Evolutionary conservation across 2,888 invertebrate species (phyloP).

Genomic region (Chirona hameri): DNA sequence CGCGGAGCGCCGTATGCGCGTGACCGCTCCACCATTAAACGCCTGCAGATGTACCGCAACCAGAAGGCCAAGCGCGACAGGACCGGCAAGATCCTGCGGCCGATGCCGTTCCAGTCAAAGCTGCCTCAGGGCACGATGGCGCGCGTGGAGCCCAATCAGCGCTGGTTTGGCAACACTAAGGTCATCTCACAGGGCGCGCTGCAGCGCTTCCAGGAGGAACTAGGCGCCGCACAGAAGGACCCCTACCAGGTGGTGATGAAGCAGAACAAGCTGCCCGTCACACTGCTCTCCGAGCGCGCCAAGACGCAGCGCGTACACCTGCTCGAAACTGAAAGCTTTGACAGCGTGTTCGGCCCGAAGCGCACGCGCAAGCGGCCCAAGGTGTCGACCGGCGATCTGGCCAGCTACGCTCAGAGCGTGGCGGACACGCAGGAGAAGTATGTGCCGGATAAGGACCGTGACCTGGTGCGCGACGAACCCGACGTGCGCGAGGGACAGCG

Average conservation of each 20-base stretch:
- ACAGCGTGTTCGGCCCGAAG: conserved; percentile 92
- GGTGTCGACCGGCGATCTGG: conserved; percentile 61
- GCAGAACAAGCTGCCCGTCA: conserved; percentile 89
- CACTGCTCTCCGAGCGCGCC: conserved; percentile 85
- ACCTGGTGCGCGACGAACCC: conserved; percentile 68
- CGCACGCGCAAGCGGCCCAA: conserved; percentile 87
- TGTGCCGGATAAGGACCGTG: conserved; percentile 72
- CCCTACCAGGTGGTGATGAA: conserved; percentile 98
- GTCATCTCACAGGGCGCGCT: conserved; percentile 79
- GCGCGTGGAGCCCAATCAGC: conserved; percentile 92
- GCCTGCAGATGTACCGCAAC: conserved; percentile 97
- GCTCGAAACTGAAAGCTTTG: conserved; percentile 90
- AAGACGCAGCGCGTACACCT: conserved; percentile 90
- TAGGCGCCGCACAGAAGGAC: conserved; percentile 89
- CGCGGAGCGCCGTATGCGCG: conserved; percentile 81
- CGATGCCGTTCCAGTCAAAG: conserved; percentile 93
- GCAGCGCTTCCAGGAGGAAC: conserved; percentile 72
- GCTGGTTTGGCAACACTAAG: conserved; percentile 98
- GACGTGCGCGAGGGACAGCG: conserved; percentile 75
- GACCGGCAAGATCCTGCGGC: conserved; percentile 77
- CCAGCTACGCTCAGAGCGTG: conserved; percentile 69
- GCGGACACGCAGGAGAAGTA: conserved; percentile 71
- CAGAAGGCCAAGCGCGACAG: conserved; percentile 91
- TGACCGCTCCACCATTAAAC: conserved; percentile 89
- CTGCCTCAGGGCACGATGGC: conserved; percentile 57